Percentiles rank a stretch among this genome's conserved stretches.
Conservation (phyloP, 2,888 invertebrate species). For the Ametastegia equiseti region DNA sequence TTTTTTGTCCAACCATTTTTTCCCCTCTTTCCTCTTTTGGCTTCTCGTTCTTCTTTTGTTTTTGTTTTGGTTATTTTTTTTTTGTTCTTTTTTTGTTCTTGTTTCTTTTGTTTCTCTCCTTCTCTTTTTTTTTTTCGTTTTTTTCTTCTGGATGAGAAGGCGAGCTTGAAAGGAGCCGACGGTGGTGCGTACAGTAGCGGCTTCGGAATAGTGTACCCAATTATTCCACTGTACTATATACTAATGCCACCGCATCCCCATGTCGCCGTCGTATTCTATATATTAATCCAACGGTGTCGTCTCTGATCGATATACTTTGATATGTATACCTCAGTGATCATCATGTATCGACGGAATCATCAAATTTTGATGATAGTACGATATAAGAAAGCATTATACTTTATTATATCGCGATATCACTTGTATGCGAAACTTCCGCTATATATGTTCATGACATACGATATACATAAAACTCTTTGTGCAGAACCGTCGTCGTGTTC, state of each 20-base stretch:
- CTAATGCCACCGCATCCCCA: constrained; percentile 67
- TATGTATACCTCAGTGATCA: no score
- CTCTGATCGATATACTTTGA: background rate
- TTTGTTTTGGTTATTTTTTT: background rate
- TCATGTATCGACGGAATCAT: no score
- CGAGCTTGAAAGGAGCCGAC: constrained; percentile 70
- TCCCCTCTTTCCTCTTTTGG: constrained; percentile 35
- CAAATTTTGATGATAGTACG: no score
- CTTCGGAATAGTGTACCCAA: constrained; percentile 71
- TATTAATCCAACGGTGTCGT: constrained; percentile 32
- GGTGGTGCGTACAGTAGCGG: constrained; percentile 73
- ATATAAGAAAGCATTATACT: no score
- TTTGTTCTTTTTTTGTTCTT: background rate
- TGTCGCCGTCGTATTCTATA: constrained; percentile 59
- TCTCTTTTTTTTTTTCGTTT: background rate
- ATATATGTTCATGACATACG: background rate
- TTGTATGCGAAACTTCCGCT: no score
- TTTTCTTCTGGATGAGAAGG: constrained; percentile 35
- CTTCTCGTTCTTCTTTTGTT: constrained; percentile 39
- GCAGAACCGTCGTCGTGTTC: no score
- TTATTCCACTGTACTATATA: constrained; percentile 74
- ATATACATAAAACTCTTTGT: no score
- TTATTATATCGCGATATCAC: no score
- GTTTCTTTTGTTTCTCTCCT: background rate
- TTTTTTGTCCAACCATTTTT: constrained; percentile 24